Conservation (phyloP, 2,797 vertebrate species). For the Falco naumanni region DNA sequence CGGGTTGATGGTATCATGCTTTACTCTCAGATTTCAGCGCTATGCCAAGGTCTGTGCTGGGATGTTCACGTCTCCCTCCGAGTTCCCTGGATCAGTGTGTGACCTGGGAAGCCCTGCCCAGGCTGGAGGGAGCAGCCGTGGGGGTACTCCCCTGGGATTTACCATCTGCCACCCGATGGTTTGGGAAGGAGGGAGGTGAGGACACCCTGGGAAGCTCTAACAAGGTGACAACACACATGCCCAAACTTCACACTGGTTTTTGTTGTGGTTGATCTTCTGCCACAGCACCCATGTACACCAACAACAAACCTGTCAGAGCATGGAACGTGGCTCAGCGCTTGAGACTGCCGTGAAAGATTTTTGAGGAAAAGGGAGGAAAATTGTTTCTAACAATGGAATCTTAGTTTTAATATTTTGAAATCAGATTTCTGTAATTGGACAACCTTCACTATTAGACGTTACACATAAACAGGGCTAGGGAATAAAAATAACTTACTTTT, state of each 20-base stretch:
- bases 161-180: neutral
- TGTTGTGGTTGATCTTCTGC: neutral
- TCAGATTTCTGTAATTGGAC: neutral
- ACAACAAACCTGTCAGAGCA: neutral
- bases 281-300: neutral
- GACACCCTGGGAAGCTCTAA: neutral
- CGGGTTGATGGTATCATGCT: neutral
- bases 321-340: neutral
- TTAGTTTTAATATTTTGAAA: neutral
- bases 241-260: neutral
- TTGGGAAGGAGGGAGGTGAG: neutral
- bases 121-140: neutral
- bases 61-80: neutral
- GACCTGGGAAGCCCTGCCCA: neutral
- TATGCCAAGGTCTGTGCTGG: neutral
- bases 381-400: neutral
- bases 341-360: neutral
- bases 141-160: neutral
- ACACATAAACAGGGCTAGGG: neutral
- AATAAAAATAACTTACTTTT: neutral
- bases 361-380: neutral
- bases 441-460: neutral
- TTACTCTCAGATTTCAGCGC: neutral
- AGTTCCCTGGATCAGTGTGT: neutral
- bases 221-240: neutral